phyloP scores from a whole-genome alignment of 2,888 invertebrate genomes.

The Drosophila birchii region DNA sequence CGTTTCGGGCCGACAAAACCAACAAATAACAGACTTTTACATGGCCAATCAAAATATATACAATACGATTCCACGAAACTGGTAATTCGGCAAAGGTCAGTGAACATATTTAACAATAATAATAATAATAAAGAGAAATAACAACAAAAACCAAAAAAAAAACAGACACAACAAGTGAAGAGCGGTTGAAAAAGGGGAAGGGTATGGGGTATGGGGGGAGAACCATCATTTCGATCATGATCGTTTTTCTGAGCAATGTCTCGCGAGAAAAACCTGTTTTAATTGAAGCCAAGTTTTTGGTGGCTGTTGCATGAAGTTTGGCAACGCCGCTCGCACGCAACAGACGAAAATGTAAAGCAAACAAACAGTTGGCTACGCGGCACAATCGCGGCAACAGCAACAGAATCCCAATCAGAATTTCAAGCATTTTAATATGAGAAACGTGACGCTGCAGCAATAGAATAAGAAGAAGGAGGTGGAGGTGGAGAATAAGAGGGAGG shows the following conservation, averaged over 20 bases:
- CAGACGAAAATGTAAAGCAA: conserved; percentile 28
- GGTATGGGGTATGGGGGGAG: no score
- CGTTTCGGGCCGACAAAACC: conserved; percentile 26
- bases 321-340: conserved; percentile 63
- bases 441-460: conserved; percentile 70
- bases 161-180: conserved; percentile 33
- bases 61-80: conserved; percentile 48
- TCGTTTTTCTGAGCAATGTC: conserved; percentile 40
- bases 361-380: conserved; percentile 63
- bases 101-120: conserved; percentile 76
- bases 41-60: conserved; percentile 16
- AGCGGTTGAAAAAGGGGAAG: conserved; percentile 12
- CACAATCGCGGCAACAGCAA: conserved; percentile 10
- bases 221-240: conserved; percentile 71
- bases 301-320: conserved; percentile 69
- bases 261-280: conserved; percentile 66
- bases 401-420: conserved; percentile 71
- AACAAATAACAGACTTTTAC: conserved; percentile 21
- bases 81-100: conserved; percentile 78
- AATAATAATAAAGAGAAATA: conserved; percentile 52
- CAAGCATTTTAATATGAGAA: conserved; percentile 66
- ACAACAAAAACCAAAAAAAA: conserved; percentile 18
- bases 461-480: conserved; percentile 11
- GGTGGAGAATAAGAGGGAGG: neutral
- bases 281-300: conserved; percentile 63